Percentiles rank a stretch among this genome's conserved stretches.
Conservation (phyloP, 2,113 vertebrate species). For the Felis catus region DNA sequence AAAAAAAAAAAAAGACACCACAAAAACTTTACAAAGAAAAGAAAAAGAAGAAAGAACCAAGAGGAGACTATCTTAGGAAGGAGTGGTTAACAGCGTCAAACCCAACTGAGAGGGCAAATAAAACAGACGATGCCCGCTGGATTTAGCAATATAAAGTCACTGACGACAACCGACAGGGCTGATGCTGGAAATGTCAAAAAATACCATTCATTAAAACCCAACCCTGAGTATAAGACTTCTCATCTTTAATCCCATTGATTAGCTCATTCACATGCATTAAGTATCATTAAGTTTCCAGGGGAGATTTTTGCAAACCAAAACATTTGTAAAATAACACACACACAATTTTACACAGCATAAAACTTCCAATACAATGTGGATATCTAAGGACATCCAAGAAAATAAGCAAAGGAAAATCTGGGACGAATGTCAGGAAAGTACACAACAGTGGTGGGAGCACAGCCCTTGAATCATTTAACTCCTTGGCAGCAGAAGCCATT, state of each 20-base stretch:
- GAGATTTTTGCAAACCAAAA: constrained; percentile 22
- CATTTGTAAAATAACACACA: background rate
- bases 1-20: background rate
- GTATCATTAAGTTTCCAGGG: constrained; percentile 28
- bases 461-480: constrained; percentile 53
- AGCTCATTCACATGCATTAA: constrained; percentile 39
- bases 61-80: background rate
- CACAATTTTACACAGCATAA: constrained; percentile 35
- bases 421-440: constrained; percentile 55
- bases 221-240: background rate
- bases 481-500: constrained; percentile 59
- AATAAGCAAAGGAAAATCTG: constrained; percentile 62
- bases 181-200: constrained; percentile 8
- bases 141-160: background rate
- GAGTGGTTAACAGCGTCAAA: background rate
- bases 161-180: background rate
- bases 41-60: background rate
- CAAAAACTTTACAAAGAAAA: background rate
- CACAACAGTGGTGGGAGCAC: constrained; percentile 39
- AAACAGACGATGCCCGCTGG: background rate
- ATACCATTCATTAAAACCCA: constrained; percentile 12
- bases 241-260: background rate
- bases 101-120: background rate
- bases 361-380: constrained; percentile 7
- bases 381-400: constrained; percentile 51